Base-by-base conservation (phyloP, 2,888 invertebrate genomes). In the Troides aeacus region DNA sequence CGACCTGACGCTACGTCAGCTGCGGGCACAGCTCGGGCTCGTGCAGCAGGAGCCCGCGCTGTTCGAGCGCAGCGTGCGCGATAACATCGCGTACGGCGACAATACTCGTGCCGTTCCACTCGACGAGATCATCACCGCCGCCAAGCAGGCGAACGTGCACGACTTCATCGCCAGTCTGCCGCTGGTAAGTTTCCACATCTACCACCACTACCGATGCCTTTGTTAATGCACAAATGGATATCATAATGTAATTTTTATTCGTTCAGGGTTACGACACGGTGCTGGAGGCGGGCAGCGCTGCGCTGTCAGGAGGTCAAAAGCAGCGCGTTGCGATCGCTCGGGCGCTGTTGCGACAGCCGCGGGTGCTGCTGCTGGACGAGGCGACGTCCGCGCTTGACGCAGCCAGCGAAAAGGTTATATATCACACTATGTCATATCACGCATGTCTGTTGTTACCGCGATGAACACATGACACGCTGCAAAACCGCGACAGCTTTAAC, bases 1-100 rank as follows among this genome's bases (percentile, higher is more conserved):
- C 0, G 83, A 87, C 15, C 87, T 97, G 56, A 93, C 96, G 23
- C 85, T 97, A n/a, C 84, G 91, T 0, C 93, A 93, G 74, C 87
- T 97, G 50, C 93, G 98, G 63, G 89, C 94, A 17, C 95, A 96
- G 81, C 90, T 97, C 67, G 97, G 96, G 0, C 93, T 97, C 36
- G 95, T 98, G 12, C 95, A 96, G 18, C 98, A 98, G 86, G 97
- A 98, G 80, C 97, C 97, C 0, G 94, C 95, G 6, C 93, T 98
- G 46, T 97, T 98, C 89, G 96, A 96, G 79, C 93, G 96, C 70
- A 95, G 95, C 67, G 95, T 98, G 65, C 94, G 94, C 0, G 97
- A 97, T 78, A 98, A 98, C 86, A 97, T 98, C 79, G 95, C 96
- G 0, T 97, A 97, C 84, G 98, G 97, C 0, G 96, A 96, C 83